A percentile compares a stretch with the other conserved stretches of the same genome.
Evolutionary conservation across 2,797 vertebrate species (phyloP).

Genomic region (Echeneis naucrates): DNA sequence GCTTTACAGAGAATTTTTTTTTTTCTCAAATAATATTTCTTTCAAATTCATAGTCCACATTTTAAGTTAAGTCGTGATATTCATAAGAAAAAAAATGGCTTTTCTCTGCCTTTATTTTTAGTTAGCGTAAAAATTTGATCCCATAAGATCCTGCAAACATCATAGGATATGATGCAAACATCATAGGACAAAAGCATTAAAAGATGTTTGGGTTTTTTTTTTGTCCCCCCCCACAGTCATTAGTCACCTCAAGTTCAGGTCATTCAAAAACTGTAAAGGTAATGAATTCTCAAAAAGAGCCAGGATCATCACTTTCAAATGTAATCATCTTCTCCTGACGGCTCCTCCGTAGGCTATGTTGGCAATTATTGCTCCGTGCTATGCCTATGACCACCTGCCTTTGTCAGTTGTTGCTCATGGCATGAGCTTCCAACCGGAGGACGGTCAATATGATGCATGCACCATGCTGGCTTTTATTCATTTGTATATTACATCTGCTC

Average conservation of each 20-base stretch:
- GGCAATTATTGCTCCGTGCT: slow-evolving; percentile 69
- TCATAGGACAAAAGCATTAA: slow-evolving; percentile 5
- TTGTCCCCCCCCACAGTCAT: no score
- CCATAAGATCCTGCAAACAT: no score
- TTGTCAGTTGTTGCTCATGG: slow-evolving; percentile 58
- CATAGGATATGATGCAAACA: slow-evolving; percentile 27
- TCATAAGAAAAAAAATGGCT: no score
- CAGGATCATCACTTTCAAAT: slow-evolving; percentile 36
- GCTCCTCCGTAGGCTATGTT: slow-evolving; percentile 52
- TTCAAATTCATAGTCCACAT: not conserved
- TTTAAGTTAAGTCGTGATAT: no score
- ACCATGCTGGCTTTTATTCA: slow-evolving; percentile 38
- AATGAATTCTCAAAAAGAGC: slow-evolving; percentile 39
- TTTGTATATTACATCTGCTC: slow-evolving; percentile 22
- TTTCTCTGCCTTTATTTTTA: no score
- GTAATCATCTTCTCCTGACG: slow-evolving; percentile 61
- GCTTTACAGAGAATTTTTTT: not conserved
- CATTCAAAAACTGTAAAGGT: slow-evolving; percentile 31
- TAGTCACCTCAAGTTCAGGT: not conserved
- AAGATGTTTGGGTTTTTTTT: no score
- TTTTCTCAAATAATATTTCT: not conserved
- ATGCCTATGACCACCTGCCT: slow-evolving; percentile 66
- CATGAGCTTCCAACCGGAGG: slow-evolving; percentile 53
- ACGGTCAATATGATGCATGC: slow-evolving; percentile 30
- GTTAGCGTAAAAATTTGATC: no score